Evolutionary conservation across 2,888 invertebrate genomes (phyloP).

Genomic region (Eristalinus sepulchralis): DNA sequence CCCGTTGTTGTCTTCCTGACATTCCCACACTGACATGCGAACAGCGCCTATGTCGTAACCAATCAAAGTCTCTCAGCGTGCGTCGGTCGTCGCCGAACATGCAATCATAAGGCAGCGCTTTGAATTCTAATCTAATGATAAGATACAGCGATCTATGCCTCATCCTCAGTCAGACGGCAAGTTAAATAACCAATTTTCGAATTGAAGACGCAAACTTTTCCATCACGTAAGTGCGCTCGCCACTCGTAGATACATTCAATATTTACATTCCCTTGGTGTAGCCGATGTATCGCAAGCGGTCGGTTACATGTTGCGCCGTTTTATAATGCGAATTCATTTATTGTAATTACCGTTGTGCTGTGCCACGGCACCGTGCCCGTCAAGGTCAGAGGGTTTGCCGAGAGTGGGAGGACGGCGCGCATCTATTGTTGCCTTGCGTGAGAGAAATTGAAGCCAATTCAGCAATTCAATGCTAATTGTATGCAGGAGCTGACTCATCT

Average conservation of each 20-base stretch:
- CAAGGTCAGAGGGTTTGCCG: neutral
- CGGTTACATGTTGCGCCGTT: neutral
- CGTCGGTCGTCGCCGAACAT: neutral
- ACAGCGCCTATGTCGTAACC: constrained; percentile 12
- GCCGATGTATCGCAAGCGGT: neutral
- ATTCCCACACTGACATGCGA: constrained; percentile 18
- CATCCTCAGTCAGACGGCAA: neutral
- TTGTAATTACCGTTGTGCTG: constrained; percentile 2
- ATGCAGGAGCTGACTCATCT: neutral
- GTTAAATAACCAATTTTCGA: constrained; percentile 60
- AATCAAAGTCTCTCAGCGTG: neutral
- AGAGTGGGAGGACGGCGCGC: neutral
- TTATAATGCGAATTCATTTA: constrained; percentile 10
- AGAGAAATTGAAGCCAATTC: constrained; percentile 20
- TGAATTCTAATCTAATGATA: constrained; percentile 6
- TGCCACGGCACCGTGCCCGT: neutral
- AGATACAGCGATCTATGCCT: constrained; percentile 9
- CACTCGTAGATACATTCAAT: constrained; percentile 22
- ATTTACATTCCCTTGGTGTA: constrained; percentile 34
- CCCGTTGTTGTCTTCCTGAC: neutral
- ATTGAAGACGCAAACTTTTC: constrained; percentile 56
- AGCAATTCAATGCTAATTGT: constrained; percentile 20
- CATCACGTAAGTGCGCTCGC: constrained; percentile 50
- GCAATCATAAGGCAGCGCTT: neutral
- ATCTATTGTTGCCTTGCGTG: constrained; percentile 44